Base-by-base conservation (phyloP, 23 tunicate genomes). In the Styela clava region DNA sequence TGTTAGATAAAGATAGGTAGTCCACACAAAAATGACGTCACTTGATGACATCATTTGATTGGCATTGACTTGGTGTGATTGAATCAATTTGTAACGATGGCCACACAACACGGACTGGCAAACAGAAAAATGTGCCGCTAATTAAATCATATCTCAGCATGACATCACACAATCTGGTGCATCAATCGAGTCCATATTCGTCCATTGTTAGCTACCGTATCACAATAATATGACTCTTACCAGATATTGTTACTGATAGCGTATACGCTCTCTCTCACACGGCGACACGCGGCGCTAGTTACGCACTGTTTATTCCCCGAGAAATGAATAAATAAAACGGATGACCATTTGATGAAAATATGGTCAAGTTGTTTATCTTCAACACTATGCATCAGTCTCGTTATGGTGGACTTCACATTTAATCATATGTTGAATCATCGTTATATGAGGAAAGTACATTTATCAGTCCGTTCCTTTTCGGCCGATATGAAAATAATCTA, bases 91-190 rank as follows among this genome's bases (percentile, higher is more conserved):
- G 56, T 44, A 5, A 44, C 56, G 56, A 44, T 12, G 56, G 56
- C 81, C 81, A 76, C 81, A 76, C 81, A 76, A 52, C 81, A 44
- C 64, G 81, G 64, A 18, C 65, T 35, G 33, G 52, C 33, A 52
- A 44, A 44, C 81, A 76, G 65, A 36, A 36, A 68, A 71, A 33
- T 21, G 24, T 26, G 23, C 24, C 18, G 22, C 27, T 76, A 76
- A 76, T 76, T 52, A 56, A 76, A 76, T 76, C 81, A 76, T 52
- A 76, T 76, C 28, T 25, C 81, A 76, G 81, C 81, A 1, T 76
- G 81, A 76, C 52, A 44, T 51, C 81, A 76, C 81, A 76, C 81
- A 76, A 18, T 76, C 44, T 76, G 37, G 77, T 26, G 16, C n/a
- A 0, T 76, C 33, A 22, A 22, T 37, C 7, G n/a, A 76, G 37